Evolutionary conservation across 2,888 invertebrate genomes (phyloP).

Genomic region (Mayetiola destructor): DNA sequence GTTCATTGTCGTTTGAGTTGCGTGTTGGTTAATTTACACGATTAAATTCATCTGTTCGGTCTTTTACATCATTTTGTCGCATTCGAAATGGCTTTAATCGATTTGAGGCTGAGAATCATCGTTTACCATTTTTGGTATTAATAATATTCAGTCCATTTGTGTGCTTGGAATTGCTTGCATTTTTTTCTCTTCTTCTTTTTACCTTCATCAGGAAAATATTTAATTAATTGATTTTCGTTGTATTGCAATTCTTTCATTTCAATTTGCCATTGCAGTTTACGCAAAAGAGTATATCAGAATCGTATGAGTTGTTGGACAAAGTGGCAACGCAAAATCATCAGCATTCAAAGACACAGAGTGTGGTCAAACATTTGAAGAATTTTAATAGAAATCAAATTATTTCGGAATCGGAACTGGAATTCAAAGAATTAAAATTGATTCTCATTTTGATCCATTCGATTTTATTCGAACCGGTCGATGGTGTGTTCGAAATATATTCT

Average conservation of each 20-base stretch:
- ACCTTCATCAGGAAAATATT: background rate
- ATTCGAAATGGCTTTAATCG: constrained; percentile 1
- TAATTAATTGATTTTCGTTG: constrained; percentile 9
- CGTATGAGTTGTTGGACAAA: too few species aligned
- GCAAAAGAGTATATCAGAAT: too few species aligned
- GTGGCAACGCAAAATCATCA: too few species aligned
- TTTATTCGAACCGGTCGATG: too few species aligned
- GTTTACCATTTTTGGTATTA: constrained; percentile 10
- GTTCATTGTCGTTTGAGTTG: too few species aligned
- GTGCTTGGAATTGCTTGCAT: constrained; percentile 2
- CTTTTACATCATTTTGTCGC: constrained; percentile 3
- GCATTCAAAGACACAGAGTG: background rate
- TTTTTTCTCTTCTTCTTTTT: too few species aligned
- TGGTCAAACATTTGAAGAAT: constrained; percentile 6
- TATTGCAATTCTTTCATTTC: background rate
- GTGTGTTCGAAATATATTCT: too few species aligned
- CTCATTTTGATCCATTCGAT: too few species aligned
- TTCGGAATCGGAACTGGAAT: background rate
- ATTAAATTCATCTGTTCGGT: background rate
- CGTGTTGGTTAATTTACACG: background rate
- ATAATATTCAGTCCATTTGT: constrained; percentile 2
- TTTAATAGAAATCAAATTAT: constrained; percentile 4
- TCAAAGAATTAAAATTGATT: background rate
- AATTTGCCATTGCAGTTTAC: too few species aligned
- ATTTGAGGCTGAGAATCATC: constrained; percentile 3